phyloP scores from a whole-genome alignment of 2,113 vertebrate species.

The Microtus montanus region DNA sequence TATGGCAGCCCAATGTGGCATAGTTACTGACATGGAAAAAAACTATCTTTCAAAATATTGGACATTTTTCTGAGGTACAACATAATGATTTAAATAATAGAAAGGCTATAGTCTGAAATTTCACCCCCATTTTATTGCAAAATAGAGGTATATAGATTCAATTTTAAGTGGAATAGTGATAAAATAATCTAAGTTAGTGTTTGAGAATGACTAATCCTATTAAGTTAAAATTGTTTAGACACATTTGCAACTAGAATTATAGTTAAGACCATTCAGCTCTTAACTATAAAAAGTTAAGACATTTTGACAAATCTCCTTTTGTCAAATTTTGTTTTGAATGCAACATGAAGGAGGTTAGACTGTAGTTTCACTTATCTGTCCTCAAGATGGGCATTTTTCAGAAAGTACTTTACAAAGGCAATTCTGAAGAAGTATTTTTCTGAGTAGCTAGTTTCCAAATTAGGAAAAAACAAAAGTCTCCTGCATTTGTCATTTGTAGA shows the following conservation, averaged over 20 bases:
- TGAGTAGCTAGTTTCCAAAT: neutral
- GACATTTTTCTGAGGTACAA: neutral
- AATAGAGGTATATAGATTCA: neutral
- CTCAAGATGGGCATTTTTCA: neutral
- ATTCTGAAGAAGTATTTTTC: neutral
- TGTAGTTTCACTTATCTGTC: neutral
- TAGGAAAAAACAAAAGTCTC: neutral
- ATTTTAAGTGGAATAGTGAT: neutral
- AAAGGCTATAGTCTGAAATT: neutral
- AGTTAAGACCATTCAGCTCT: neutral
- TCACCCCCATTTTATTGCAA: neutral
- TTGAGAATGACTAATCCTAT: neutral
- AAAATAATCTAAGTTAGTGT: neutral
- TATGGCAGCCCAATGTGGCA: no score
- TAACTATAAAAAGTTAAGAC: no score
- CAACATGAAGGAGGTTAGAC: neutral
- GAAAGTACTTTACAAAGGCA: neutral
- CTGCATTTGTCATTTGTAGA: neutral
- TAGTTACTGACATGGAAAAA: neutral
- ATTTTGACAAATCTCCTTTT: neutral
- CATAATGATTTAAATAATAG: neutral
- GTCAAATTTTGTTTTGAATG: neutral
- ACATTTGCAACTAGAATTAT: neutral
- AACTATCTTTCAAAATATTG: neutral
- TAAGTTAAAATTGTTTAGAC: neutral